Conservation (phyloP, 2,113 vertebrate genomes). For the Smithornis capensis region DNA sequence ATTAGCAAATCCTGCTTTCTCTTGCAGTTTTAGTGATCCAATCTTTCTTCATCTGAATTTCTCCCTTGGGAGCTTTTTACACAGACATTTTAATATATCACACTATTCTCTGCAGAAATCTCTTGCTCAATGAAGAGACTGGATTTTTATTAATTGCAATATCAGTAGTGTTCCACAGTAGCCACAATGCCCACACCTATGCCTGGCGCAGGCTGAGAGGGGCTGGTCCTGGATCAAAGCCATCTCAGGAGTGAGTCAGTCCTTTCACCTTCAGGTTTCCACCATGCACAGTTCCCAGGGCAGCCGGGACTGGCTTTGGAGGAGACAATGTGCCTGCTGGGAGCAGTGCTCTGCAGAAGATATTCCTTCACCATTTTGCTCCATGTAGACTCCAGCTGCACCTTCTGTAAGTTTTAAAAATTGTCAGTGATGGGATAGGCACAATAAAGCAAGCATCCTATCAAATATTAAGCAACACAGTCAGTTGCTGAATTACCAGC, state of each 20-base stretch:
- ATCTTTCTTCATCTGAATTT: conserved; percentile 53
- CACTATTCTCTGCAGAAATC: conserved; percentile 39
- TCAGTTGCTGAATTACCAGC: neutral
- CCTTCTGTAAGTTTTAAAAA: neutral
- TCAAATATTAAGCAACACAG: neutral
- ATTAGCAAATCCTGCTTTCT: conserved; percentile 32
- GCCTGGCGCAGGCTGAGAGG: neutral
- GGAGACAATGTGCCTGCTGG: fast-evolving
- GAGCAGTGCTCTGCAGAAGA: neutral
- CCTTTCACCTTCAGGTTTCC: neutral
- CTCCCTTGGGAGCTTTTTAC: conserved; percentile 41
- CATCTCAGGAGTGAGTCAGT: neutral
- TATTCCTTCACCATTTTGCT: neutral
- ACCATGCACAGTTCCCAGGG: fast-evolving
- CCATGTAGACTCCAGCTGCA: neutral
- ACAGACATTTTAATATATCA: conserved; percentile 45
- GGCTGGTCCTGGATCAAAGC: neutral
- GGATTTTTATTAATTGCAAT: conserved; percentile 15
- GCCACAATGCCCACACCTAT: fast-evolving
- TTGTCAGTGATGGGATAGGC: neutral
- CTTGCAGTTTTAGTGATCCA: conserved; percentile 50
- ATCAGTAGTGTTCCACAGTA: neutral
- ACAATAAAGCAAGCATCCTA: neutral
- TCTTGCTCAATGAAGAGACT: conserved; percentile 38
- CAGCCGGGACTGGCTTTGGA: neutral